Evolutionary conservation across 2,113 vertebrate genomes (phyloP).

Genomic region (Periophthalmus modestus): DNA sequence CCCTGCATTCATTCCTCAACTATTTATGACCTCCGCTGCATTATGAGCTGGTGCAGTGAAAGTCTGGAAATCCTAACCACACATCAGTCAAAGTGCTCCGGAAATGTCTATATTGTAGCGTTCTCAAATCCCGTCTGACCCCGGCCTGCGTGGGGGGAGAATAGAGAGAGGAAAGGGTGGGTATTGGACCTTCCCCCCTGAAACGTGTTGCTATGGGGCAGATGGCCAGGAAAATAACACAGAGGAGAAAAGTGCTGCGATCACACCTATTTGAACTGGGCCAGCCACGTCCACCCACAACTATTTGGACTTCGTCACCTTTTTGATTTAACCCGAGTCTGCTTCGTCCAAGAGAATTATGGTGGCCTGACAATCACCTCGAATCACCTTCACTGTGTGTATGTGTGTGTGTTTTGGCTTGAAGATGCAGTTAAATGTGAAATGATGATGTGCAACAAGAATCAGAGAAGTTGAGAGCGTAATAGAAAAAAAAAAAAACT

Average conservation of each 20-base stretch:
- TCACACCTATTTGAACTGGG: slow-evolving; percentile 47
- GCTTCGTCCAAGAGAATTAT: slow-evolving; percentile 22
- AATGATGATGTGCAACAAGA: background rate
- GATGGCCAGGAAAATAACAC: slow-evolving; percentile 56
- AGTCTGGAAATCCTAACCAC: slow-evolving; percentile 41
- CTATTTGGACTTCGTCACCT: slow-evolving; percentile 33
- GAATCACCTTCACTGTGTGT: slow-evolving; percentile 15
- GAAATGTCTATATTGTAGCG: slow-evolving; percentile 40
- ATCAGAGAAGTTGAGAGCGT: background rate
- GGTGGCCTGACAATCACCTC: slow-evolving; percentile 35
- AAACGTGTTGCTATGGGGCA: slow-evolving; percentile 31
- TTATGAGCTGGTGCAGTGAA: slow-evolving; percentile 26
- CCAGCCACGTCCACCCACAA: slow-evolving; percentile 26
- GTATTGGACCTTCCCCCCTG: slow-evolving; percentile 45
- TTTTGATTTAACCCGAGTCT: slow-evolving; percentile 15
- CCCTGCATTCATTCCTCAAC: slow-evolving; percentile 18
- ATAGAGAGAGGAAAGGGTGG: slow-evolving; percentile 37
- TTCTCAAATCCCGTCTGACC: slow-evolving; percentile 46
- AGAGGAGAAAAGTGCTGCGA: slow-evolving; percentile 27
- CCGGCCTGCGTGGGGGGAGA: slow-evolving; percentile 17
- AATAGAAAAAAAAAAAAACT: background rate
- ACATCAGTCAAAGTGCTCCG: slow-evolving; percentile 38
- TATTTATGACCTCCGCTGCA: slow-evolving; percentile 25
- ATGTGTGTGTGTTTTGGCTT: slow-evolving; percentile 34
- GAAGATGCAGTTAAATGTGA: background rate